Conservation (phyloP, 2,797 vertebrate genomes). For the Mastacembelus armatus region DNA sequence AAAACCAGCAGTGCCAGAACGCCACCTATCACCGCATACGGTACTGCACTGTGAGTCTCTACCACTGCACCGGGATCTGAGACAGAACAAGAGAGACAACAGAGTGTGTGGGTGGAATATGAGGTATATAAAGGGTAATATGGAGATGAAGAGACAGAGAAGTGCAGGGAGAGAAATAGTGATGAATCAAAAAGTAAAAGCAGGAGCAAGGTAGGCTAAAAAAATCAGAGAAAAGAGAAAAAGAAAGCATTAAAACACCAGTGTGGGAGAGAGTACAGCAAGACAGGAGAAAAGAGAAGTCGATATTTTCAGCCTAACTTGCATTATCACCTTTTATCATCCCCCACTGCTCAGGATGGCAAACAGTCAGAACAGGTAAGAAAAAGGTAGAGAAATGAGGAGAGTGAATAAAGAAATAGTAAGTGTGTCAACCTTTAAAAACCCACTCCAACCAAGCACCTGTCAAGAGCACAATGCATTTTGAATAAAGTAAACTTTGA, state of each 20-base stretch:
- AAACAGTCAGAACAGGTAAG: conserved; percentile 56
- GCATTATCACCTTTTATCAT: conserved; percentile 74
- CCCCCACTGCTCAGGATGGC: conserved; percentile 34
- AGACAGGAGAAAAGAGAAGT: conserved; percentile 53
- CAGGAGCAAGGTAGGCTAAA: not conserved
- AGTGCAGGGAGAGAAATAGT: conserved; percentile 32
- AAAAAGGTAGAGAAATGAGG: conserved; percentile 57
- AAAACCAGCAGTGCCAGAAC: conserved; percentile 92
- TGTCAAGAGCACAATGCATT: conserved; percentile 71
- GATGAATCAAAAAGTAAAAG: conserved; percentile 48
- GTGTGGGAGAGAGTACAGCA: conserved; percentile 28
- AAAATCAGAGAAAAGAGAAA: conserved; percentile 38
- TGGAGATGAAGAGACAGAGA: conserved; percentile 28
- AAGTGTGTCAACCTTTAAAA: conserved; percentile 50
- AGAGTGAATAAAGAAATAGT: conserved; percentile 64
- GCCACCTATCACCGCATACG: conserved; percentile 91
- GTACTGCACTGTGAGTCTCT: conserved; percentile 91
- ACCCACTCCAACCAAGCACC: conserved; percentile 56
- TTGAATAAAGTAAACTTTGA: conserved; percentile 57
- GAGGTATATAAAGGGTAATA: conserved; percentile 23
- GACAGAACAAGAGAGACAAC: conserved; percentile 43
- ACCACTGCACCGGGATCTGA: conserved; percentile 92
- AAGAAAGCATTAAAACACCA: conserved; percentile 36
- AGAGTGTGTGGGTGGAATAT: conserved; percentile 12
- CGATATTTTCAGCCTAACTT: conserved; percentile 66